Evolutionary conservation across 2,797 vertebrate species (phyloP), one percentile per base, ranked within the genome.

Genomic region (Enteromius mattozi): DNA sequence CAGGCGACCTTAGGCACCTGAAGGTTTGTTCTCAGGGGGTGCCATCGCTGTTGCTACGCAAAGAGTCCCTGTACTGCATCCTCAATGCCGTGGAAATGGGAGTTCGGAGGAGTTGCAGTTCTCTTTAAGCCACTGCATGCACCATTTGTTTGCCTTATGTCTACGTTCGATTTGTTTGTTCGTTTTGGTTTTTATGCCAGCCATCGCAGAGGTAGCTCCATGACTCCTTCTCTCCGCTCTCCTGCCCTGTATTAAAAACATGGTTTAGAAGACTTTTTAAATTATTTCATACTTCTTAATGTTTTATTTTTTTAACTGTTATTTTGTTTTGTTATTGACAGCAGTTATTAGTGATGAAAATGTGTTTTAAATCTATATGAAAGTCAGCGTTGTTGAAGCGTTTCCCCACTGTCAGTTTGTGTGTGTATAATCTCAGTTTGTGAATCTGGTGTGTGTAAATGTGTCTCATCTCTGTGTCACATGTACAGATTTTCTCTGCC

Each of bases 241-340:
- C 88, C 90, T 35, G 90, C 92, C 82, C 72, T 81, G 90, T 94
- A 92, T 90, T 92, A 92, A 93, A 82, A 91, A 93, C 91, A 89
- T 91, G 93, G 94, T 96, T 96, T 96, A 95, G 93, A 94, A 93
- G 95, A 92, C 91, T 96, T 94, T 96, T 96, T 99, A 99, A 99
- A 97, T 99, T 99, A 98, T 99, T 99, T 98, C 97, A 96, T 97
- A 96, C 95, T 96, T 94, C 94, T 93, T 91, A 56, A 88, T 91
- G 88, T 92, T 94, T 95, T 91, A 94, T 95, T 86, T 84, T 86
- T 86, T 85, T 86, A 86, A 86, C 72, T 86, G 75, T 85, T 82
- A 49, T 92, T 87, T 82, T 54, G 27, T 90, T 88, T 92, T 92
- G 93, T 90, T 91, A 91, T 91, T 86, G 89, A 96, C 95, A 95